These are phyloP conservation scores for Cuculus canorus DNA, from an alignment of 2,797 vertebrate species.

Conservation along the genomic window DNA sequence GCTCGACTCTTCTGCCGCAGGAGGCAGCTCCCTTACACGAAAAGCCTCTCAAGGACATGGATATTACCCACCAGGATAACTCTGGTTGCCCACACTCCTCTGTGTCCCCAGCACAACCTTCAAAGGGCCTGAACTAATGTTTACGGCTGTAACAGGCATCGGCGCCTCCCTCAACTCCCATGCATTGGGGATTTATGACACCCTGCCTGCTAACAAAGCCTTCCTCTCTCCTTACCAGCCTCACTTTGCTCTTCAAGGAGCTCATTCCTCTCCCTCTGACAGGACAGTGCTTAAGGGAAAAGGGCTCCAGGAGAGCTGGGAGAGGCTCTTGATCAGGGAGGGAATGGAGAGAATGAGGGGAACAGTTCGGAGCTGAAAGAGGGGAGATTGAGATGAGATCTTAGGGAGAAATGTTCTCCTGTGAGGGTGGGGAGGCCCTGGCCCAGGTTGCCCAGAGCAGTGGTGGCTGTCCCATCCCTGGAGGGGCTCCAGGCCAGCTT, in stretches of 20 bases:
- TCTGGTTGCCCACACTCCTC: not conserved
- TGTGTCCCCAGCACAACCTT: fast-evolving
- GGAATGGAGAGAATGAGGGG: no score
- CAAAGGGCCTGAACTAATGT: not conserved
- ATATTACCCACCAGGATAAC: fast-evolving
- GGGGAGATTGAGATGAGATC: no score
- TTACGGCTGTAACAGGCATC: not conserved
- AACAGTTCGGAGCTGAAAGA: no score
- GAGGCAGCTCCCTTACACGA: not conserved
- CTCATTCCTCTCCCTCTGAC: fast-evolving
- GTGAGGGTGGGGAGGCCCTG: no score
- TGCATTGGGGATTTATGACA: fast-evolving
- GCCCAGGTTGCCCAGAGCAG: no score
- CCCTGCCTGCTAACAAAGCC: not conserved
- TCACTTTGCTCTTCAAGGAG: fast-evolving
- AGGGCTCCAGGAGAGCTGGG: no score
- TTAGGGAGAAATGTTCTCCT: no score
- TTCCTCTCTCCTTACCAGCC: fast-evolving
- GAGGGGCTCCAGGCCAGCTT: no score
- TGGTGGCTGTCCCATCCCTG: no score
- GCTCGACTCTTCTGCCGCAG: fast-evolving
- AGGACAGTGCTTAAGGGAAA: not conserved
- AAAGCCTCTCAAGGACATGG: not conserved
- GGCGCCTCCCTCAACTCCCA: not conserved
- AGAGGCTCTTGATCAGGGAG: no score